Evolutionary conservation across 2,888 invertebrate species (phyloP), one percentile per base, ranked within the genome.

Genomic region (Agonum fuliginosum): DNA sequence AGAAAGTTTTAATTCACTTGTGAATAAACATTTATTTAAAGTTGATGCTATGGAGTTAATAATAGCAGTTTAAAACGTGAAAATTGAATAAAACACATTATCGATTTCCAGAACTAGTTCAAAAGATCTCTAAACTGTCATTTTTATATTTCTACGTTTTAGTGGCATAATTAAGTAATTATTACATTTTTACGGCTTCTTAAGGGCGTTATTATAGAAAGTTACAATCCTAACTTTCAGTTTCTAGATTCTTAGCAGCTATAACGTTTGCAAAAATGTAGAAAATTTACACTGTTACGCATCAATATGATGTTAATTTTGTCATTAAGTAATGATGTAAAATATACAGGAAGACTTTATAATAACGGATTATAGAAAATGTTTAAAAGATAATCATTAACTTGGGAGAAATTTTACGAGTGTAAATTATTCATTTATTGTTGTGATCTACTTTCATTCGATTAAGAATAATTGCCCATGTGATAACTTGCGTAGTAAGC

Each of bases 391-490:
- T 37, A 10, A 37, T 37, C 37, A n/a, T 37, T 37, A 37, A n/a
- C 3, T 3, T 37, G 37, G 12, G 54, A 54, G 54, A 54, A 54
- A 54, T 54, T 54, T 54, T 54, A 54, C 4, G 37, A 37, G 3
- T 17, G 19, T 19, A 54, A 22, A 54, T 54, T 54, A 54, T 54
- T 54, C 54, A 12, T 54, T 54, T 54, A 54, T 54, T 54, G 24
- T 54, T 12, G 20, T 54, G 54, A 22, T 54, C 54, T 54, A 54
- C 54, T 54, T 54, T 54, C 54, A 24, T 54, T 22, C 24, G 24
- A 54, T 54, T 54, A 54, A 54, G 12, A 54, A 1, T 54, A 54
- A 54, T 54, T 54, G 54, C 24, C 22, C n/a, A 10, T 22, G 24
- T 54, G 54, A 12, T 54, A 54, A 54, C 22, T 54, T 54, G n/a